Percentiles rank a stretch among this genome's conserved stretches.
Evolutionary conservation across 1,140 invertebrate genomes (phyloP).

Genomic region (Neodiprion lecontei): DNA sequence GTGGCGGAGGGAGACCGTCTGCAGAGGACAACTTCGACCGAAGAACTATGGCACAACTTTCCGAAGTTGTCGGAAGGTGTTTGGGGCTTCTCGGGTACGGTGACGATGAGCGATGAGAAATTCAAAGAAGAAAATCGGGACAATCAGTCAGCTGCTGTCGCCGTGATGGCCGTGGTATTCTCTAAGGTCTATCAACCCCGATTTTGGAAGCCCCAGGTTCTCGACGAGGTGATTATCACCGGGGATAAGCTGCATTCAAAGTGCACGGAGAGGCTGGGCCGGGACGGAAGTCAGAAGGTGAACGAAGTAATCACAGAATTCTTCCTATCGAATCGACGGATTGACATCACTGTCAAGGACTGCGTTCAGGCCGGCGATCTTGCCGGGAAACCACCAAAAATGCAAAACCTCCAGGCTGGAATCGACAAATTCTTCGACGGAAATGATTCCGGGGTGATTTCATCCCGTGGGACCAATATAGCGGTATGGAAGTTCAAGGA

Average conservation of each 20-base stretch:
- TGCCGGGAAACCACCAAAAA: slow-evolving; percentile 27
- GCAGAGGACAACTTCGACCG: slow-evolving; percentile 30
- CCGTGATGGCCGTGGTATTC: slow-evolving; percentile 46
- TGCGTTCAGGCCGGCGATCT: slow-evolving; percentile 49
- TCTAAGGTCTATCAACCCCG: slow-evolving; percentile 48
- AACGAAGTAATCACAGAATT: slow-evolving; percentile 51
- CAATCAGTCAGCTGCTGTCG: slow-evolving; percentile 44
- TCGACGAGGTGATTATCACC: slow-evolving; percentile 46
- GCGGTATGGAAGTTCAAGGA: slow-evolving; percentile 42
- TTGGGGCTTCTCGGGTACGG: slow-evolving; percentile 42
- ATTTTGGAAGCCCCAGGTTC: slow-evolving; percentile 38
- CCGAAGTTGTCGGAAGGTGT: slow-evolving; percentile 38
- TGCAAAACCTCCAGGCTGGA: slow-evolving; percentile 39
- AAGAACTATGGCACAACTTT: slow-evolving; percentile 47
- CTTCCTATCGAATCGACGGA: slow-evolving; percentile 46
- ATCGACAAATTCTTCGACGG: slow-evolving; percentile 43
- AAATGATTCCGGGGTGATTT: slow-evolving; percentile 42
- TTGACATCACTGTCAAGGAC: slow-evolving; percentile 46
- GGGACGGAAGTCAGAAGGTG: slow-evolving; percentile 20
- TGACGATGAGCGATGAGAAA: slow-evolving; percentile 31
- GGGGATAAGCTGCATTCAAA: slow-evolving; percentile 49
- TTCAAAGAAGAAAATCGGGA: slow-evolving; percentile 36
- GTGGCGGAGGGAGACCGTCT: slow-evolving; percentile 31
- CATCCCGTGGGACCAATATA: slow-evolving; percentile 29
- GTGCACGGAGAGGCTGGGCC: slow-evolving; percentile 35